Evolutionary conservation across 2,797 vertebrate genomes (phyloP).

Genomic region (Gymnodraco acuticeps): DNA sequence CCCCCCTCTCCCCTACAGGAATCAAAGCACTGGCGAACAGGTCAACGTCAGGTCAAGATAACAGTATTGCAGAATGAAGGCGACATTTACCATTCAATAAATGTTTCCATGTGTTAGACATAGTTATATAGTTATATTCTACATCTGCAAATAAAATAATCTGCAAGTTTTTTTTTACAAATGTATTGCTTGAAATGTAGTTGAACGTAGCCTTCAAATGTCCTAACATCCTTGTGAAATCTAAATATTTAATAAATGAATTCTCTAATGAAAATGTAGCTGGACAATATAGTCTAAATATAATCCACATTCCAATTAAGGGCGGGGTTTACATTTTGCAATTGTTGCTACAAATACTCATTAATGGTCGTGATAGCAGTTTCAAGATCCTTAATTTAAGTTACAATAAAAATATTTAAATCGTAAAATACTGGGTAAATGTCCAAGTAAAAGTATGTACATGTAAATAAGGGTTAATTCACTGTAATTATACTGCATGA

Average conservation of each 20-base stretch:
- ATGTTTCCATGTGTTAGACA: not conserved
- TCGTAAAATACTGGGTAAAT: not conserved
- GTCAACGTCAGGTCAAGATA: conserved; percentile 41
- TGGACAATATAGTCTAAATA: not conserved
- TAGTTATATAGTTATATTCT: not conserved
- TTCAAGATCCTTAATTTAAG: not conserved
- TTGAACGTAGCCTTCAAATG: no score
- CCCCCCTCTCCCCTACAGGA: conserved; percentile 3
- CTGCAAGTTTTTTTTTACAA: no score
- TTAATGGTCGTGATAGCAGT: not conserved
- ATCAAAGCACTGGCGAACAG: conserved; percentile 4
- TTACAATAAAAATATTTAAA: not conserved
- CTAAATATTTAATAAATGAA: no score
- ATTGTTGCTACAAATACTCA: not conserved
- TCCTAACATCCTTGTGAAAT: no score
- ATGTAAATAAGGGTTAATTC: no score
- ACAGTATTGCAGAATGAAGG: conserved; percentile 6
- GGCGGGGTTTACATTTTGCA: not conserved
- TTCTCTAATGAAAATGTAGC: not conserved
- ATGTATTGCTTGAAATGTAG: no score
- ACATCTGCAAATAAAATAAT: not conserved
- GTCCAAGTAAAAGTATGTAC: not conserved
- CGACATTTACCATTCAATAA: not conserved
- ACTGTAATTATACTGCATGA: no score
- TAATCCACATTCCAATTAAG: not conserved